Evolutionary conservation across 2,797 vertebrate genomes (phyloP), one percentile per base, ranked within the genome.

Genomic region (Pipistrellus pygmaeus): DNA sequence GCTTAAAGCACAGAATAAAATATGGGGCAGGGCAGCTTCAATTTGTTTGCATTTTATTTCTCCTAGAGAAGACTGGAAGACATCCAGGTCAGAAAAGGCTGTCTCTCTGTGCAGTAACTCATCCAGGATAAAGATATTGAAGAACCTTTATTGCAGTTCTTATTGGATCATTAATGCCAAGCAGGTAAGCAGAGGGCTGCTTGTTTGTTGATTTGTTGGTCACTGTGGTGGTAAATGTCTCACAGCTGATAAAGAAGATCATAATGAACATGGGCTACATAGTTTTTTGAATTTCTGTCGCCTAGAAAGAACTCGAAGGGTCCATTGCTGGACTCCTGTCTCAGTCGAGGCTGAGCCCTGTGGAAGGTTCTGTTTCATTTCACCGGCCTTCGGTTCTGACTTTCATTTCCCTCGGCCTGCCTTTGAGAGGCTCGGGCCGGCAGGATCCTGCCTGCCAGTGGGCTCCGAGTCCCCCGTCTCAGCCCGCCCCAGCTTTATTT

Each of bases 401-500:
- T 97, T 92, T 96, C 96, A 95, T 97, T 94, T 94, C 92, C 76
- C 97, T 90, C 96, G 35, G 66, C 85, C 95, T 95, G 84, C 68
- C 48, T 95, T 94, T 81, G 82, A 84, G 76, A 97, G 76, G 60
- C 80, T 95, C 83, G 95, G 88, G 94, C 90, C 96, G 83, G 15
- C 75, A 95, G 95, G 85, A 89, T 95, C 93, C 96, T 85, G 84
- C 94, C 96, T 86, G 17, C 96, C 68, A 89, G 78, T 11, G 32
- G 88, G 94, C 94, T 93, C 93, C 82, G 93, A 95, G 95, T 97
- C 96, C 97, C 97, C 97, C 97, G 97, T 96, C 98, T 97, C 96
- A 89, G 97, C 90, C 96, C 68, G 55, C 95, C 96, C 96, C 92
- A 57, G 38, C 98, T 98, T 98, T 98, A 98, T 98, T 98, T 98